Evolutionary conservation across 1,140 invertebrate species (phyloP), one percentile per base, ranked within the genome.

Genomic region (Bombyx mandarina): DNA sequence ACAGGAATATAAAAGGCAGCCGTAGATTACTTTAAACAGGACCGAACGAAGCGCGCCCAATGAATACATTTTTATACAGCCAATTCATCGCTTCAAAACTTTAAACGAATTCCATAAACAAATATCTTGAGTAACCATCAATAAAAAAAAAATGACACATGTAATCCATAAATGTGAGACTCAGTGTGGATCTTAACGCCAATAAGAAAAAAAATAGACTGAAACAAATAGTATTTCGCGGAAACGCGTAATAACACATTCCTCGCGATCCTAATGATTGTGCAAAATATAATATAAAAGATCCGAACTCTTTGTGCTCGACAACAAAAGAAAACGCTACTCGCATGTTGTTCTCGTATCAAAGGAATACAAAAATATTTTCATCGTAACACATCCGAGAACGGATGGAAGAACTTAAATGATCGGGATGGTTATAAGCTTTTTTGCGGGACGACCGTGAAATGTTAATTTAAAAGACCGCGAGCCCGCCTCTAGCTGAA

Each of bases 1-100:
- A 73, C 65, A 66, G 60, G 63, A 67, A 65, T 62, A 69, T 70
- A 70, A 73, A 73, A 75, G 60, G 63, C 60, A 55, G 54, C 59
- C 59, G 63, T 67, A 65, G 62, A 68, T 69, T 70, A 65, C 66
- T 61, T 63, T 49, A 63, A 63, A 63, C 53, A 67, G 62, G 67
- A 66, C 62, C 58, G 64, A 50, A 61, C 46, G 54, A 52, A 46
- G 57, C 54, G 55, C 22, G 43, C 58, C 44, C 61, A 51, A 55
- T 61, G 59, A 59, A 63, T 59, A 63, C 61, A 48, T 51, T 59
- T 18, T 53, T 57, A 54, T 47, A 52, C 43, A 61, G 56, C 62
- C 59, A 54, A 49, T 64, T 8, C 9, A 0, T 8, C 26, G 12
- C 48, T 50, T 9, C 12, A 18, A 50, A 22, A 50, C n/a, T n/a